A percentile compares a stretch with the other conserved stretches of the same genome.
phyloP scores from a whole-genome alignment of 2,113 vertebrate genomes.

The Gyps fulvus region DNA sequence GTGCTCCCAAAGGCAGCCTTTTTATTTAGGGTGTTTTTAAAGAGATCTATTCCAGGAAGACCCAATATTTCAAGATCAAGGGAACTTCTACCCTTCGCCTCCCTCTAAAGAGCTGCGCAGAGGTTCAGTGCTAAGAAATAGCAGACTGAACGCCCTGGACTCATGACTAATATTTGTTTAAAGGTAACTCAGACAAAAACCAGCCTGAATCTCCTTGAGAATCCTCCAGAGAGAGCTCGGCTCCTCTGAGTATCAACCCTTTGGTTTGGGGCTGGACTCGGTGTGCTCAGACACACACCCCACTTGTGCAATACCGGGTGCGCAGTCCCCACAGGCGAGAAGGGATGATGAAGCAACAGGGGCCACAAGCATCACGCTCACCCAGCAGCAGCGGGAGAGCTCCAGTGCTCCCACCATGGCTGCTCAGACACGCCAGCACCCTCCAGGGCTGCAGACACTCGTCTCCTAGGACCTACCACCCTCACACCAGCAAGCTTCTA shows the following conservation, averaged over 20 bases:
- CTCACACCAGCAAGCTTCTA: not conserved
- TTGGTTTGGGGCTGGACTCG: not conserved
- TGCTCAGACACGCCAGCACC: not conserved
- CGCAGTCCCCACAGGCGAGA: not conserved
- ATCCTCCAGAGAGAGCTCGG: not conserved
- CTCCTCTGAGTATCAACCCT: not conserved
- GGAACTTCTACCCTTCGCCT: not conserved
- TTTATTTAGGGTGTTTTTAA: not conserved
- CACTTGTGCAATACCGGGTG: not conserved
- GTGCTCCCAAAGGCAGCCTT: not conserved
- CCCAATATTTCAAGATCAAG: not conserved
- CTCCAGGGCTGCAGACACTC: not conserved
- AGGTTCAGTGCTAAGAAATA: not conserved
- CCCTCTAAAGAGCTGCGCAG: not conserved
- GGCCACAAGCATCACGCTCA: accelerated
- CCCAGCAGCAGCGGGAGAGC: not conserved
- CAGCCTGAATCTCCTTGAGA: not conserved
- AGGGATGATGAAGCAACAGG: not conserved
- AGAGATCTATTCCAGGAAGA: not conserved
- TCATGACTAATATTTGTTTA: not conserved
- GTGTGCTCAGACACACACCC: not conserved
- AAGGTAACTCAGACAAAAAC: not conserved
- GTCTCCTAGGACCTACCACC: not conserved
- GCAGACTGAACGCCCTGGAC: not conserved
- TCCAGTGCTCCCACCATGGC: not conserved